These are phyloP conservation scores for Apaloderma vittatum DNA, from an alignment of 2,113 vertebrate species.

Conservation along the genomic window DNA sequence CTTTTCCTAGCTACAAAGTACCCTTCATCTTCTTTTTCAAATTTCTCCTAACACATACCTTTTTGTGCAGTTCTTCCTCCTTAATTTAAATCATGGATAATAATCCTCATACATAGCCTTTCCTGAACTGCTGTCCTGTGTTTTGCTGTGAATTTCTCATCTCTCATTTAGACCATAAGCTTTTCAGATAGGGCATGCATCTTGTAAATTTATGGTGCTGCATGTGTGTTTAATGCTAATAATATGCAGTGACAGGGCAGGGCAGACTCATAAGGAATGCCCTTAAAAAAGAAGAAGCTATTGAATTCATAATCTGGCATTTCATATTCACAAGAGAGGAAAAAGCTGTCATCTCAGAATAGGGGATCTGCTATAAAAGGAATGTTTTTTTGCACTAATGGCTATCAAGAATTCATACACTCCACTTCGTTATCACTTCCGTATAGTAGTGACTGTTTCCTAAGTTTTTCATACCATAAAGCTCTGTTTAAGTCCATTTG, in stretches of 20 bases:
- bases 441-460: neutral
- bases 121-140: slow-evolving; percentile 17
- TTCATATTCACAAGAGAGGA: slow-evolving; percentile 59
- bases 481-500: neutral
- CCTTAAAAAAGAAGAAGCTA: slow-evolving; percentile 45
- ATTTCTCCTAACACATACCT: neutral
- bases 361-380: slow-evolving; percentile 25
- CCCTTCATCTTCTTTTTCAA: neutral
- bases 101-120: neutral
- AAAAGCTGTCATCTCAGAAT: slow-evolving; percentile 53
- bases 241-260: slow-evolving; percentile 31
- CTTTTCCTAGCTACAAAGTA: neutral
- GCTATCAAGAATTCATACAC: slow-evolving; percentile 32
- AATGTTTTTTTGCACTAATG: neutral
- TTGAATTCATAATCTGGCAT: slow-evolving; percentile 55
- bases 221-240: slow-evolving; percentile 53
- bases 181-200: slow-evolving; percentile 22
- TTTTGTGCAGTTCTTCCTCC: neutral
- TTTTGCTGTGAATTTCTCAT: slow-evolving; percentile 55
- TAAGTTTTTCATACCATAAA: slow-evolving; percentile 16
- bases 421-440: slow-evolving; percentile 10
- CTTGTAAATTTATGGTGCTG: slow-evolving; percentile 46
- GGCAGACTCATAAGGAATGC: slow-evolving; percentile 45
- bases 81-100: slow-evolving; percentile 19
- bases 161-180: slow-evolving; percentile 33